Evolutionary conservation across 2,888 invertebrate genomes (phyloP).

Genomic region (Axea sp.): DNA sequence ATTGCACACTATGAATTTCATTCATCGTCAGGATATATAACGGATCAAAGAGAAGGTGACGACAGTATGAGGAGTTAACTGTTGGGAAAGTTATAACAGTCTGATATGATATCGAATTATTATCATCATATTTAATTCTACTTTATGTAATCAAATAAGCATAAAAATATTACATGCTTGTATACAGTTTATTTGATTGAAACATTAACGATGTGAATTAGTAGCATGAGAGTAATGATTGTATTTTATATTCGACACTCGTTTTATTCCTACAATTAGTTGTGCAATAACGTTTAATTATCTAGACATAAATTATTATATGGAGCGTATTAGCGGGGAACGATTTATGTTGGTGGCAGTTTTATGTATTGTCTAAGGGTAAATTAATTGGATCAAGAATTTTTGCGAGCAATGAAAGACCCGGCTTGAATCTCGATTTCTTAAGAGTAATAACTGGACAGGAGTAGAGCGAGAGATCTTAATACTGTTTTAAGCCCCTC

Average conservation of each 20-base stretch:
- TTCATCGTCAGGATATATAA: slow-evolving; percentile 55
- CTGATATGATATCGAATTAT: slow-evolving; percentile 52
- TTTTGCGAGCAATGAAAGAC: slow-evolving; percentile 52
- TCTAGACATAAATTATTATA: slow-evolving; percentile 28
- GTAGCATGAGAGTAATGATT: background rate
- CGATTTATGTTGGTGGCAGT: slow-evolving; percentile 35
- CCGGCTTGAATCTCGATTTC: slow-evolving; percentile 62
- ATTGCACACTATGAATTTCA: slow-evolving; percentile 62
- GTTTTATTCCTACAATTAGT: slow-evolving; percentile 15
- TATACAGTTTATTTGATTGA: too few species aligned
- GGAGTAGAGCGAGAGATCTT: slow-evolving; percentile 74
- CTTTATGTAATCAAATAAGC: too few species aligned
- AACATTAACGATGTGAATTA: too few species aligned
- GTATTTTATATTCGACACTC: slow-evolving; percentile 2
- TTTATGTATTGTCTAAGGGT: slow-evolving; percentile 43
- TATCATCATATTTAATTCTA: too few species aligned
- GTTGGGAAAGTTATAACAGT: slow-evolving; percentile 67
- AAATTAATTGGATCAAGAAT: slow-evolving; percentile 62
- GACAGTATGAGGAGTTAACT: slow-evolving; percentile 66
- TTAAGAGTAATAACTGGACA: slow-evolving; percentile 66
- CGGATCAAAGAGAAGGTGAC: slow-evolving; percentile 66
- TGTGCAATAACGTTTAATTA: slow-evolving; percentile 34
- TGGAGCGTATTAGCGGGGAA: slow-evolving; percentile 26
- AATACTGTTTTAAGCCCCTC: slow-evolving; percentile 79
- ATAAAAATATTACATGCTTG: too few species aligned